Evolutionary conservation across 2,113 vertebrate species (phyloP).

Genomic region (Cinclus cinclus): DNA sequence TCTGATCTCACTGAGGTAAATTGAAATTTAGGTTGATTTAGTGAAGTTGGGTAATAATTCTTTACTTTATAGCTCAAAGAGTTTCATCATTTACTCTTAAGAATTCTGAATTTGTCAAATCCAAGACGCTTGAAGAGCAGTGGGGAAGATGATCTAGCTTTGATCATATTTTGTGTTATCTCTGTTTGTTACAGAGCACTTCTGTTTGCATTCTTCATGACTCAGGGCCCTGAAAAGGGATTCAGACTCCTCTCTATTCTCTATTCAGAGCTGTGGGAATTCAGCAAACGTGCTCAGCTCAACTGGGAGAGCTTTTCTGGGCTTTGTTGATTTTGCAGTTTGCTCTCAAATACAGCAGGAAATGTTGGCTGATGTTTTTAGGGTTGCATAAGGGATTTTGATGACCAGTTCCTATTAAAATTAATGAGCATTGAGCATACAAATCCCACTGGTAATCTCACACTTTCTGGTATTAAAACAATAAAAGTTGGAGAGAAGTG

Average conservation of each 20-base stretch:
- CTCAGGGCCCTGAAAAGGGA: background rate
- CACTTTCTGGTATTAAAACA: constrained; percentile 19
- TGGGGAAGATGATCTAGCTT: background rate
- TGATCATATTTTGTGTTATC: background rate
- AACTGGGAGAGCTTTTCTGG: background rate
- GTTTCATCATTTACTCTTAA: background rate
- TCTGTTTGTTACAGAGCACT: background rate
- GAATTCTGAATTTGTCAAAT: background rate
- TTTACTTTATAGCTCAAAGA: background rate
- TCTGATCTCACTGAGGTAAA: background rate
- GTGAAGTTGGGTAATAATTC: background rate
- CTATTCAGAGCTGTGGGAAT: background rate
- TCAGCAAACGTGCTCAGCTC: background rate
- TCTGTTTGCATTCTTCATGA: constrained; percentile 3
- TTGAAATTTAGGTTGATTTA: background rate
- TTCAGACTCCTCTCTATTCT: background rate
- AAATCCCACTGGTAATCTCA: constrained; percentile 32
- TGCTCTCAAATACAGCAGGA: background rate
- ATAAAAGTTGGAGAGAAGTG: constrained; percentile 13
- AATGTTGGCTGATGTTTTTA: background rate
- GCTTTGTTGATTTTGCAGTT: constrained; percentile 9
- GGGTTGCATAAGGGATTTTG: background rate
- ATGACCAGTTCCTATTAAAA: constrained; percentile 32
- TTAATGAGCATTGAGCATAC: constrained; percentile 41
- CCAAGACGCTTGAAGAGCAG: background rate